These are phyloP conservation scores for Strongylocentrotus purpuratus DNA, from an alignment of 35 echinoderm and acorn worm genomes.

Conservation along the genomic window DNA sequence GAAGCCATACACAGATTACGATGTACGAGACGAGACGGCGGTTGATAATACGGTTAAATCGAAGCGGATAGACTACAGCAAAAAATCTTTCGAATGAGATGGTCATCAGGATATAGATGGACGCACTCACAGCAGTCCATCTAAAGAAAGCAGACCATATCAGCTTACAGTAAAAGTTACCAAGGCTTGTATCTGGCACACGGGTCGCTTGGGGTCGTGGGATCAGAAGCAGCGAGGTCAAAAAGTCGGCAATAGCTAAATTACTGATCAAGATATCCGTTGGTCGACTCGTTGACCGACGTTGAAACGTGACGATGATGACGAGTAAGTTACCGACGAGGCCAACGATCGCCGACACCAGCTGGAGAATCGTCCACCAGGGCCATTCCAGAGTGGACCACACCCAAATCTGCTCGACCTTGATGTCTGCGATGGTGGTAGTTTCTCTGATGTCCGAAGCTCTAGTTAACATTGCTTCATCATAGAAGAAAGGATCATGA, in stretches of 20 bases:
- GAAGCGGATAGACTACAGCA: neutral
- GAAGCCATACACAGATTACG: neutral
- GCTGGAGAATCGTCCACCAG: conserved; percentile 37
- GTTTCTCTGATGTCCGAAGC: neutral
- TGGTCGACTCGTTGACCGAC: neutral
- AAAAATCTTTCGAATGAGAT: conserved; percentile 18
- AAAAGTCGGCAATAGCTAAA: conserved; percentile 17
- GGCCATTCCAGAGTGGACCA: neutral
- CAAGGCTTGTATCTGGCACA: neutral
- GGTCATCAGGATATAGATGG: neutral
- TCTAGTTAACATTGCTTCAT: neutral
- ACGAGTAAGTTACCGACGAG: conserved; percentile 8
- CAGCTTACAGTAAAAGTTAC: conserved; percentile 35
- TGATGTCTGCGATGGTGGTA: neutral
- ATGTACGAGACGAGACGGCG: neutral
- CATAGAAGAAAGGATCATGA: neutral
- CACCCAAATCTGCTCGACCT: neutral
- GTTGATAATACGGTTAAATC: conserved; percentile 27
- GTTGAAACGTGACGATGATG: neutral
- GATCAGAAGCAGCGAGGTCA: conserved; percentile 11
- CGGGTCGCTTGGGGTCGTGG: neutral
- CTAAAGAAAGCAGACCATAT: neutral
- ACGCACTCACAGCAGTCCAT: conserved; percentile 21
- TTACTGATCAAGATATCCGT: conserved; percentile 14
- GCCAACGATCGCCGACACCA: neutral